Percentiles rank a stretch among this genome's conserved stretches.
Evolutionary conservation across 1,140 invertebrate species (phyloP).

Genomic region (Paramacrobiotus metropolitanus): DNA sequence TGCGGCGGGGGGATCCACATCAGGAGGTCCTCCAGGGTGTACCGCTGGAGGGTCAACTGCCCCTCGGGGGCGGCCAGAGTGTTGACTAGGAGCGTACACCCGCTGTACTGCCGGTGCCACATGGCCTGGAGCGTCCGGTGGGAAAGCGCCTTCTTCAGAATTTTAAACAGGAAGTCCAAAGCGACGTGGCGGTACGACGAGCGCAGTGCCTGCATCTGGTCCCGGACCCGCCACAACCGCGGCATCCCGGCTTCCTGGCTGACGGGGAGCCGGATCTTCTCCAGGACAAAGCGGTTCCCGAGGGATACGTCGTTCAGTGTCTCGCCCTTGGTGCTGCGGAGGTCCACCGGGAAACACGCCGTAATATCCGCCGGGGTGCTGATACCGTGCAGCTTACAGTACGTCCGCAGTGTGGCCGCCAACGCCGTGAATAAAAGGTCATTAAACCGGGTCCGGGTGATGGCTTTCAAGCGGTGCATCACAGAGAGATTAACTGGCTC

Average conservation of each 20-base stretch:
- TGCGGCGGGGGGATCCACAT: background rate
- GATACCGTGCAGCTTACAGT: background rate
- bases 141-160: background rate
- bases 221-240: background rate
- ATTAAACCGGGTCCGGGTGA: background rate
- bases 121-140: background rate
- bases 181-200: background rate
- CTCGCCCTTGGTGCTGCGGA: background rate
- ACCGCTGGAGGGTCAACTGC: background rate
- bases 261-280: background rate
- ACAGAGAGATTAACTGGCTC: background rate
- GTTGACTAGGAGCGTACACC: conserved; percentile 1
- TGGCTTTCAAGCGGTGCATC: background rate
- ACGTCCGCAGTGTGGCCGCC: background rate
- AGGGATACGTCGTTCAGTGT: background rate
- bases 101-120: background rate
- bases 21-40: background rate
- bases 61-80: background rate
- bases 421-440: background rate
- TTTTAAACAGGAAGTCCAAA: background rate
- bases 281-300: background rate
- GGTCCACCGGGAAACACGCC: background rate
- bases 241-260: background rate
- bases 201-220: background rate
- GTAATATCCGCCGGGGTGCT: conserved; percentile 1